phyloP scores from a whole-genome alignment of 2,888 invertebrate species.

The Plebejus anna region DNA sequence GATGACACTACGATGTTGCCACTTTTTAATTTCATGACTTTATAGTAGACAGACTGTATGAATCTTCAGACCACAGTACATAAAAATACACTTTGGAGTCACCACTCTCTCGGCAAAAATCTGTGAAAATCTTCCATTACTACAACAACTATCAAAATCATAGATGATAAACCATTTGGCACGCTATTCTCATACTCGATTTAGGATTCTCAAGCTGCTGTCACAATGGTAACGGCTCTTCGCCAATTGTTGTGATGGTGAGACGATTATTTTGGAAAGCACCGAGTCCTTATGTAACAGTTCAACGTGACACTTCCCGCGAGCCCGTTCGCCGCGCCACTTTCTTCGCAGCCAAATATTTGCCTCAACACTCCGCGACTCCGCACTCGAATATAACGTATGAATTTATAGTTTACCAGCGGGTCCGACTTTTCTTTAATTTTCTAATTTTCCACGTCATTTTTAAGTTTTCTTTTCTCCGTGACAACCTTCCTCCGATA shows the following conservation, averaged over 20 bases:
- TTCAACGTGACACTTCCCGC: constrained; percentile 75
- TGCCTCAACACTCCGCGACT: constrained; percentile 47
- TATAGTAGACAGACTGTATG: no score
- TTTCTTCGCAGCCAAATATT: constrained; percentile 70
- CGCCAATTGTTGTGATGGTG: constrained; percentile 62
- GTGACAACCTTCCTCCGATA: no score
- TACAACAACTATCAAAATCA: neutral
- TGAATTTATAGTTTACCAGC: constrained; percentile 23
- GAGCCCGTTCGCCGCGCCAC: constrained; percentile 69
- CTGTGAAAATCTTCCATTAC: no score
- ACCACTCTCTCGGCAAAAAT: no score
- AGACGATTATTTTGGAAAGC: constrained; percentile 77
- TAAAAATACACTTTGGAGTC: no score
- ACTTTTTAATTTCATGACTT: no score
- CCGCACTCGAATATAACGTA: constrained; percentile 37
- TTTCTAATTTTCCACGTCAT: no score
- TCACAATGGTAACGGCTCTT: constrained; percentile 36
- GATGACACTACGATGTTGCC: no score
- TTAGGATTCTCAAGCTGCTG: neutral
- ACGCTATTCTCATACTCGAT: neutral
- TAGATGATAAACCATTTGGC: neutral
- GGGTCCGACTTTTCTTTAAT: no score
- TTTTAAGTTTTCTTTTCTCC: no score
- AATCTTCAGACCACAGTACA: no score
- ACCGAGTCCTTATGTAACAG: constrained; percentile 76